phyloP scores from a whole-genome alignment of 1,140 invertebrate genomes.

The Phthorimaea operculella region DNA sequence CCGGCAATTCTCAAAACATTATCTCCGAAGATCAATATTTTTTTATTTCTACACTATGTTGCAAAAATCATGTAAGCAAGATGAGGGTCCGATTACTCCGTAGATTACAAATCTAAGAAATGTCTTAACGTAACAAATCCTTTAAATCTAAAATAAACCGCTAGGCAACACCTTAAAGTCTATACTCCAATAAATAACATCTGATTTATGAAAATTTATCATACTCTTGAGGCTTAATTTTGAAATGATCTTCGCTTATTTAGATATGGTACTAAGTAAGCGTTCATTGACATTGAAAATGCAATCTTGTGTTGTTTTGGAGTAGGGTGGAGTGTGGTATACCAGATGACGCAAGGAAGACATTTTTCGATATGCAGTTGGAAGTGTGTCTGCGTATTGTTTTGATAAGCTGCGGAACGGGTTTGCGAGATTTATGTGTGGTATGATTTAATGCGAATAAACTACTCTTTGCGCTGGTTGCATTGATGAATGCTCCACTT shows the following conservation, averaged over 20 bases:
- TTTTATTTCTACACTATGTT: slow-evolving; percentile 29
- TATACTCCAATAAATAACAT: slow-evolving; percentile 65
- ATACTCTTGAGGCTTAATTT: slow-evolving; percentile 66
- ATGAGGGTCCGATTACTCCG: slow-evolving; percentile 31
- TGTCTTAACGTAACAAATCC: slow-evolving; percentile 43
- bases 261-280: slow-evolving; percentile 29
- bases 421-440: slow-evolving; percentile 66
- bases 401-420: slow-evolving; percentile 68
- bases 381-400: slow-evolving; percentile 67
- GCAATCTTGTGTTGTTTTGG: slow-evolving; percentile 30
- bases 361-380: slow-evolving; percentile 43
- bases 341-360: slow-evolving; percentile 29
- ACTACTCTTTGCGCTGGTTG: slow-evolving; percentile 60
- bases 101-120: slow-evolving; percentile 29
- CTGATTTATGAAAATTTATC: slow-evolving; percentile 67
- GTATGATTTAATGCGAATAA: slow-evolving; percentile 69
- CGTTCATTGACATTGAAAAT: slow-evolving; percentile 31
- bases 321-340: slow-evolving; percentile 34
- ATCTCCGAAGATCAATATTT: slow-evolving; percentile 27
- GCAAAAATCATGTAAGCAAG: slow-evolving; percentile 28
- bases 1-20: slow-evolving; percentile 29
- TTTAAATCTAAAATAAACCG: slow-evolving; percentile 57
- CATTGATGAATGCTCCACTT: slow-evolving; percentile 65
- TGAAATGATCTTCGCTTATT: slow-evolving; percentile 51
- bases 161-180: slow-evolving; percentile 63